phyloP scores from a whole-genome alignment of 2,113 vertebrate species.

The Paradisaea rubra region DNA sequence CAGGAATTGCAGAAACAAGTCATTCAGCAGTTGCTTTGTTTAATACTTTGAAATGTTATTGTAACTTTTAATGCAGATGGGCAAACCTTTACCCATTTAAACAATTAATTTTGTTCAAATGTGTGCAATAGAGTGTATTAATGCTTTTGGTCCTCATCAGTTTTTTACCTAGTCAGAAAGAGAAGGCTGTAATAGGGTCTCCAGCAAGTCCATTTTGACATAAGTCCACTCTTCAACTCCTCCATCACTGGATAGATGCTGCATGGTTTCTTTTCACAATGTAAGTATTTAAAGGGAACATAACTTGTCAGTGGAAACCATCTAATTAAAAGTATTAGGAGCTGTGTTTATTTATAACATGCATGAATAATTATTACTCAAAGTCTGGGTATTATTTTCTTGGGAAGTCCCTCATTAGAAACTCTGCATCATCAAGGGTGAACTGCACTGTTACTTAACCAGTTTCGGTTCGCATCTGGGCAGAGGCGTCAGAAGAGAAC shows the following conservation, averaged over 20 bases:
- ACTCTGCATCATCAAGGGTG: constrained; percentile 48
- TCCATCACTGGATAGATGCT: neutral
- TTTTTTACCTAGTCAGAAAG: neutral
- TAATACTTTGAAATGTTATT: neutral
- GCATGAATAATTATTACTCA: constrained; percentile 60
- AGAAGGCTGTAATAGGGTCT: neutral
- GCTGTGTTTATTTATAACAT: constrained; percentile 42
- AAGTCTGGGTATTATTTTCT: constrained; percentile 47
- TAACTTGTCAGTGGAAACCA: neutral
- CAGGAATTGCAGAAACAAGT: neutral
- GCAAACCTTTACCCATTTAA: neutral
- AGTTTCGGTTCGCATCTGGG: constrained; percentile 39
- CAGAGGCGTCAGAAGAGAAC: neutral
- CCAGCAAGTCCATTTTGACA: neutral
- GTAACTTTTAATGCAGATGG: neutral
- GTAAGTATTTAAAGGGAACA: neutral
- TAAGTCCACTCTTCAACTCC: neutral
- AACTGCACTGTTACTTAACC: constrained; percentile 45
- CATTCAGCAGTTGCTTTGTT: neutral
- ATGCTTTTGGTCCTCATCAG: neutral
- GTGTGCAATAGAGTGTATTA: neutral
- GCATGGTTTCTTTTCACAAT: neutral
- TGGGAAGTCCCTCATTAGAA: constrained; percentile 71
- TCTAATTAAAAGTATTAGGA: constrained; percentile 39
- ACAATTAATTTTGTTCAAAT: neutral